Base-by-base conservation (phyloP, 2,888 invertebrate species). In the Cheilosia pagana region DNA sequence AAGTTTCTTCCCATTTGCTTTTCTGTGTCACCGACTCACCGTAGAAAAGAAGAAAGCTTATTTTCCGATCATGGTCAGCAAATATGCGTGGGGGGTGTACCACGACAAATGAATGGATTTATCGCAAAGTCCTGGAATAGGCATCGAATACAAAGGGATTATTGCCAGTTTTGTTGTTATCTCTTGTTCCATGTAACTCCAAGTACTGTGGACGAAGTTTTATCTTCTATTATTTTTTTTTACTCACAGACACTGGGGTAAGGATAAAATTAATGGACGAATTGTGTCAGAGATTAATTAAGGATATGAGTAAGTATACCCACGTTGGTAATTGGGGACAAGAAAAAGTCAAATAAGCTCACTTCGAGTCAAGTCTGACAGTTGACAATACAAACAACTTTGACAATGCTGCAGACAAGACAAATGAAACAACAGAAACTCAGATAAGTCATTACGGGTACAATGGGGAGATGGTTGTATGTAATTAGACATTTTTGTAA, bases 271-370 rank as follows among this genome's bases (percentile, higher is more conserved):
- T 63, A 63, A 72, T 72, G 62, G 72, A 72, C 62, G 72, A 72
- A 72, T 62, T 74, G 63, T 63, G 74, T 74, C 74, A 63, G 74
- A 74, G 74, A 74, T 74, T 63, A 74, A 74, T 74, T 74, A 63
- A 45, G 72, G 72, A 74, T 63, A 63, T 63, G 53, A n/a, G n/a
- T n/a, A n/a, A 25, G 72, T 74, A 65, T 74, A 63, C 43, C 63
- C 63, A 21, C 25, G 62, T 39, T 55, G 55, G 74, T 74, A 48
- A 63, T 63, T 55, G 62, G 14, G 67, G 14, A 53, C 41, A 63
- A 52, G 23, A 39, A 23, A 48, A 48, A 53, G 16, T 28, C 12
- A 45, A 43, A 43, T n/a, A 53, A 62, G 16, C 55, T 55, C 23
- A 35, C 45, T 23, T 19, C 10, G 12, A 62, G 55, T 12, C 12